These are phyloP conservation scores for Adineta ricciae DNA, from an alignment of 2,888 invertebrate species.

Conservation along the genomic window DNA sequence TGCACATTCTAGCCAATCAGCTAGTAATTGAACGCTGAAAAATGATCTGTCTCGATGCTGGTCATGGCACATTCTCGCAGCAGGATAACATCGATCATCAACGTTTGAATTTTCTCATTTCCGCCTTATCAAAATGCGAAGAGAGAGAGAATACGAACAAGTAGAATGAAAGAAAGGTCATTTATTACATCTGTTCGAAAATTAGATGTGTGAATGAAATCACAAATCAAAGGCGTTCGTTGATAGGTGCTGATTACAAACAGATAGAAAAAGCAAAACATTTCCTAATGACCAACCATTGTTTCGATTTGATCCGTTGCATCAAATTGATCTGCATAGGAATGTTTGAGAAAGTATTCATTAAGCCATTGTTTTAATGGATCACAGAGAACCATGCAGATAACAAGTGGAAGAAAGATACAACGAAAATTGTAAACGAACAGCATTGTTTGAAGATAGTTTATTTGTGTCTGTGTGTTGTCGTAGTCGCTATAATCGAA, in stretches of 20 bases:
- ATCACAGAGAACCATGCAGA: background rate
- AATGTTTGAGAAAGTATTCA: background rate
- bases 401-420: background rate
- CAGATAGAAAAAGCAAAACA: background rate
- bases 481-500: background rate
- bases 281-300: background rate
- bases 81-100: conserved; percentile 3
- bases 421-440: background rate
- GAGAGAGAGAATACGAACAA: background rate
- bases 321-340: background rate
- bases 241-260: background rate
- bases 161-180: background rate
- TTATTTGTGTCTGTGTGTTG: background rate
- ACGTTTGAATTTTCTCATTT: background rate
- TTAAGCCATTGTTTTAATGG: background rate
- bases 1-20: background rate
- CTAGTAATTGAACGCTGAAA: background rate
- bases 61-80: background rate
- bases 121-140: background rate
- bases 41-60: background rate
- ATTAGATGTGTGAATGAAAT: background rate
- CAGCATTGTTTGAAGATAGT: background rate
- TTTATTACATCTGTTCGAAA: background rate
- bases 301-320: background rate
- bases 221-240: background rate